phyloP scores from a whole-genome alignment of 2,797 vertebrate species.

The Sebastes reedi region DNA sequence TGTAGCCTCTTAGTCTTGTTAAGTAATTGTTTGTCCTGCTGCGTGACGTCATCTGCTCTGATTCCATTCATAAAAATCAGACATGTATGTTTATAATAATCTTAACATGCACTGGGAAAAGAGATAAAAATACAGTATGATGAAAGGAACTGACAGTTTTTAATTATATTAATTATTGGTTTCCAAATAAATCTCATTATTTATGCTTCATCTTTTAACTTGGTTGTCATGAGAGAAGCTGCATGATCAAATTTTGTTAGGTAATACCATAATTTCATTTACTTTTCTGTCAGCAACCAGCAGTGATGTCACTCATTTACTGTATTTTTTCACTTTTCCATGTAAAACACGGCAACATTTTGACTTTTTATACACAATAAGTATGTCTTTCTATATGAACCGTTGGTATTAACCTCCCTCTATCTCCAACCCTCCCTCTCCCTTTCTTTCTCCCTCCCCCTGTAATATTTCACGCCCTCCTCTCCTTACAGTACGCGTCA shows the following conservation, averaged over 20 bases:
- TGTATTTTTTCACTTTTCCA: not conserved
- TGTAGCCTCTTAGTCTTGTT: no score
- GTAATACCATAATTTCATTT: not conserved
- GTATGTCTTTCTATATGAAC: not conserved
- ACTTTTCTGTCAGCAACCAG: not conserved
- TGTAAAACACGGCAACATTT: not conserved
- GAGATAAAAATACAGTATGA: not conserved
- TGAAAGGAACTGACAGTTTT: not conserved
- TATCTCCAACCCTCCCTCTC: not conserved
- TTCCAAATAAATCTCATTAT: not conserved
- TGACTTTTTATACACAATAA: not conserved
- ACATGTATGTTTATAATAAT: not conserved
- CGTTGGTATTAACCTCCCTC: not conserved
- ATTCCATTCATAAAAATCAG: not conserved
- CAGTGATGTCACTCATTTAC: not conserved
- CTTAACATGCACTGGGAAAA: not conserved
- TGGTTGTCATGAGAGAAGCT: not conserved
- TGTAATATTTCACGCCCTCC: conserved; percentile 39
- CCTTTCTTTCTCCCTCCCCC: not conserved
- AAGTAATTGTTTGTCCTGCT: not conserved
- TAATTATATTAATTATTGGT: not conserved
- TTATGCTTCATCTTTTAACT: not conserved
- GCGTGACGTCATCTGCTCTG: not conserved
- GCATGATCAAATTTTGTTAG: not conserved
- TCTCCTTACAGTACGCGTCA: conserved; percentile 50